phyloP scores from a whole-genome alignment of 2,113 vertebrate genomes.

The Cygnus buccinator region DNA sequence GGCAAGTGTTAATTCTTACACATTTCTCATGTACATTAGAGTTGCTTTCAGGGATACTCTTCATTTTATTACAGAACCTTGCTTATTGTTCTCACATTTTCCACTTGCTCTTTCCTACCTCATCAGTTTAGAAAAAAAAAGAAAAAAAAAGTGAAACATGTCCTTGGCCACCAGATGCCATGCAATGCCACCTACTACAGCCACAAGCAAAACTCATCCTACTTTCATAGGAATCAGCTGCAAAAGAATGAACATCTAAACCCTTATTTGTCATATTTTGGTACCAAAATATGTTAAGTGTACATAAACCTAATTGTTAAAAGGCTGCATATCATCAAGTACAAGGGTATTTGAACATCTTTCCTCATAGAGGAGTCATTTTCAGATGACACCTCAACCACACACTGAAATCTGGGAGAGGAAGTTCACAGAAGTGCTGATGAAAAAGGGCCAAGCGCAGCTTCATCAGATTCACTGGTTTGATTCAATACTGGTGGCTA shows the following conservation, averaged over 20 bases:
- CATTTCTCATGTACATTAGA: background rate
- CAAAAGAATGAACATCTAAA: background rate
- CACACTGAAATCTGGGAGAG: background rate
- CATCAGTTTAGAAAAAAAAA: background rate
- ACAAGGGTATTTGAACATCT: background rate
- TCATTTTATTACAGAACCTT: background rate
- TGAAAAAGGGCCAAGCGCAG: background rate
- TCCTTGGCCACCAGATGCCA: background rate
- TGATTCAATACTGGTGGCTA: background rate
- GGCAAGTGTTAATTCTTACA: background rate
- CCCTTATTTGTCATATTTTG: background rate
- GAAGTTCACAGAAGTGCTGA: background rate
- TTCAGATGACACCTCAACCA: background rate
- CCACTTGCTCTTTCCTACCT: background rate
- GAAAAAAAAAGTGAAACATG: background rate
- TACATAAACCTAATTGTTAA: background rate
- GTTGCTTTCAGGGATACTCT: background rate
- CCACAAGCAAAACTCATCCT: background rate
- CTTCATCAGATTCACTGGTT: background rate
- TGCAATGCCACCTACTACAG: background rate
- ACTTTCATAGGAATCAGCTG: background rate
- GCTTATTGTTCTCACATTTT: background rate
- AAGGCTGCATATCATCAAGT: background rate
- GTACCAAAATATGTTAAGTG: background rate
- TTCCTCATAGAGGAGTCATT: background rate